Percentiles rank a stretch among this genome's conserved stretches.
Conservation (phyloP, 2,797 vertebrate genomes). For the Gobionotothen gibberifrons region DNA sequence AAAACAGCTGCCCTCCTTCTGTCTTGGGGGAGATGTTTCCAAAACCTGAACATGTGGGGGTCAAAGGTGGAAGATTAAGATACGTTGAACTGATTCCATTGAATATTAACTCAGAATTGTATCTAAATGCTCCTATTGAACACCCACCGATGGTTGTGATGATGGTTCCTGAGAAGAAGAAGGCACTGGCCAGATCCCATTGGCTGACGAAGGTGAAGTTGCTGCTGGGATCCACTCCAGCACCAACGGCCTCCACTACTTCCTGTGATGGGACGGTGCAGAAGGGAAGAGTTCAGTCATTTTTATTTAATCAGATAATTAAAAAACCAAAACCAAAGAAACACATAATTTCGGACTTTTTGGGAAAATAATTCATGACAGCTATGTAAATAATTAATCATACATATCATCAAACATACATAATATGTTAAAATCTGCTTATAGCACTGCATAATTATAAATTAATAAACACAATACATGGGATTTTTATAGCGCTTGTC, state of each 20-base stretch:
- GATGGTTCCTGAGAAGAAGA: slow-evolving; percentile 95
- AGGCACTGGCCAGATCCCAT: slow-evolving; percentile 92
- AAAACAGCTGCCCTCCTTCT: slow-evolving; percentile 89
- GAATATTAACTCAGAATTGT: neutral
- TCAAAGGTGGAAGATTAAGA: slow-evolving; percentile 7
- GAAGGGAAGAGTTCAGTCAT: slow-evolving; percentile 2
- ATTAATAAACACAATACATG: too few species aligned
- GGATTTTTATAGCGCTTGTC: too few species aligned
- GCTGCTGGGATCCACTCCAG: slow-evolving; percentile 82
- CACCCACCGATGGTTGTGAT: slow-evolving; percentile 92
- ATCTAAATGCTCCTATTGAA: neutral
- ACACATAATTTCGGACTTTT: neutral
- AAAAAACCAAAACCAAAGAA: neutral
- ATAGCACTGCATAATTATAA: too few species aligned
- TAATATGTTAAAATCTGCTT: too few species aligned
- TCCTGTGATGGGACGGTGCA: slow-evolving; percentile 75
- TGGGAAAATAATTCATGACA: too few species aligned
- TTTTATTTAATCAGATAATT: neutral
- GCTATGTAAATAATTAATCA: too few species aligned
- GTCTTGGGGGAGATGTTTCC: slow-evolving; percentile 93
- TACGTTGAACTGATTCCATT: neutral
- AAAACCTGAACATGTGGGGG: slow-evolving; percentile 82
- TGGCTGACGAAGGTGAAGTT: slow-evolving; percentile 82
- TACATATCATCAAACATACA: too few species aligned
- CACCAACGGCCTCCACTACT: slow-evolving; percentile 83